Conservation (phyloP, 2,888 invertebrate species). For the Electrophaes corylata region DNA sequence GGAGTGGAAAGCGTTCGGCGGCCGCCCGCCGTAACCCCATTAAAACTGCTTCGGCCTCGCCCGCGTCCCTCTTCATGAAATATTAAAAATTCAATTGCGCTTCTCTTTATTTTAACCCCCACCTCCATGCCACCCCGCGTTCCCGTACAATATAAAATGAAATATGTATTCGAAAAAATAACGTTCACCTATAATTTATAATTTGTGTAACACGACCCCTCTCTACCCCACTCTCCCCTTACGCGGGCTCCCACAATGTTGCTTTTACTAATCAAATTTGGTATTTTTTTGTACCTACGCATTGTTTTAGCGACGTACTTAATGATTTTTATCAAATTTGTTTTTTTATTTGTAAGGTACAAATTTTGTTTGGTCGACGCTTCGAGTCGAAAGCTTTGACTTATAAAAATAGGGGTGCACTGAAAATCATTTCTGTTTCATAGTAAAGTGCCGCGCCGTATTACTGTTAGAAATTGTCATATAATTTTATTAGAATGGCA, state of each 20-base stretch:
- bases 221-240: constrained; percentile 36
- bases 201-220: constrained; percentile 70
- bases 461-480: too few relatives aligned
- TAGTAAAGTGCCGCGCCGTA: too few relatives aligned
- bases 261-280: constrained; percentile 45
- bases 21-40: constrained; percentile 70
- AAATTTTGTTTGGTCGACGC: background rate
- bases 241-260: constrained; percentile 33
- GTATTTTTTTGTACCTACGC: constrained; percentile 37
- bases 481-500: too few relatives aligned
- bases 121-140: constrained; percentile 67
- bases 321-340: constrained; percentile 14
- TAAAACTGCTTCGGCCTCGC: constrained; percentile 73
- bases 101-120: constrained; percentile 84
- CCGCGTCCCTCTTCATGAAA: constrained; percentile 82
- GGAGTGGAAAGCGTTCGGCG: constrained; percentile 36
- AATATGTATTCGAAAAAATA: constrained; percentile 82
- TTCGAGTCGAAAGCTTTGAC: background rate
- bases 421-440: too few relatives aligned
- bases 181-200: constrained; percentile 82
- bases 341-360: background rate
- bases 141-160: constrained; percentile 81
- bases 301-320: constrained; percentile 28
- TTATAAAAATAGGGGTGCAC: background rate
- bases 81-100: constrained; percentile 85